Percentiles rank a stretch among this genome's conserved stretches.
These are phyloP conservation scores for Ornithorhynchus anatinus DNA, from an alignment of 2,113 vertebrate species.

Conservation along the genomic window DNA sequence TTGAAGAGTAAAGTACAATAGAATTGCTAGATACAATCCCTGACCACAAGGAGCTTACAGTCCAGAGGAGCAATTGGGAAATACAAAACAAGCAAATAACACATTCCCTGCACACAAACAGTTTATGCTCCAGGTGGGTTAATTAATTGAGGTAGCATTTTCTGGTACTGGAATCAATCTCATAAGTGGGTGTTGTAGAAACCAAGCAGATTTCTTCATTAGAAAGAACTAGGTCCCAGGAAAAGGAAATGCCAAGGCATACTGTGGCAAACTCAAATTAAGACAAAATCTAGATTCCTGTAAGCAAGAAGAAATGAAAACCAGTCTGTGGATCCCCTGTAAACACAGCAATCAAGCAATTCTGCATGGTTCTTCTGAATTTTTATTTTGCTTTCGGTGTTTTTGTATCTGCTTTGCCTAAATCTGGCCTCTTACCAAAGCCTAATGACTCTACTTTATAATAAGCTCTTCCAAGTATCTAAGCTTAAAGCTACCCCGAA, in stretches of 20 bases:
- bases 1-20: no score
- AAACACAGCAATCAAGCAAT: slow-evolving; percentile 50
- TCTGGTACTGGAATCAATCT: background rate
- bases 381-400: slow-evolving; percentile 49
- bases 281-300: slow-evolving; percentile 24
- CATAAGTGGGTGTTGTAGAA: background rate
- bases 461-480: slow-evolving; percentile 61
- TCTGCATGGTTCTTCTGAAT: slow-evolving; percentile 46
- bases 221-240: slow-evolving; percentile 2
- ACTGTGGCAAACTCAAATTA: slow-evolving; percentile 4
- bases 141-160: no score
- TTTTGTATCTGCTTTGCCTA: slow-evolving; percentile 56
- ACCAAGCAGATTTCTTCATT: slow-evolving; percentile 19
- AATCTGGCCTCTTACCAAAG: slow-evolving; percentile 61
- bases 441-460: slow-evolving; percentile 54
- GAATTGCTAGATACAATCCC: no score
- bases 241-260: slow-evolving; percentile 17
- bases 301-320: slow-evolving; percentile 56
- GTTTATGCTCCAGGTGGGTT: no score
- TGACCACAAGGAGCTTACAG: no score
- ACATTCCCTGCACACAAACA: no score
- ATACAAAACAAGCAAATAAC: no score
- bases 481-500: slow-evolving; percentile 38
- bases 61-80: no score
- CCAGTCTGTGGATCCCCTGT: slow-evolving; percentile 47